Percentiles rank a stretch among this genome's conserved stretches.
Conservation (phyloP, 2,888 invertebrate genomes). For the Entomobrya proxima region DNA sequence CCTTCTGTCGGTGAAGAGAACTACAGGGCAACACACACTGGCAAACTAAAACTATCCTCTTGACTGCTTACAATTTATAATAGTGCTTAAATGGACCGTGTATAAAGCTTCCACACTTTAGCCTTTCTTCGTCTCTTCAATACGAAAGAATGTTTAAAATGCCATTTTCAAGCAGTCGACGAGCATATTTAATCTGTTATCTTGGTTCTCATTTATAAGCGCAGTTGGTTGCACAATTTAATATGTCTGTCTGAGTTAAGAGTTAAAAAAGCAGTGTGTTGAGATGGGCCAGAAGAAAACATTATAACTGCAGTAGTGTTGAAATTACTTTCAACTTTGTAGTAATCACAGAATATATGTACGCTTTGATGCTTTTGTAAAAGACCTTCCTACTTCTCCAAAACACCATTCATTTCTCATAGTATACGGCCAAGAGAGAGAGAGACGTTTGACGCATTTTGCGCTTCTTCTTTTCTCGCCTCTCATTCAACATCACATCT, state of each 20-base stretch:
- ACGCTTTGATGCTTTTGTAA: conserved; percentile 5
- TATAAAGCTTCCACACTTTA: not conserved
- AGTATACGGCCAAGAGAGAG: not conserved
- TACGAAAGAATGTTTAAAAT: conserved; percentile 16
- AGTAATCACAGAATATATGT: not conserved
- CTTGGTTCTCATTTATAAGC: not conserved
- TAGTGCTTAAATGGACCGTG: conserved; percentile 17
- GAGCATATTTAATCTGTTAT: conserved; percentile 37
- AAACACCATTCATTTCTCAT: not conserved
- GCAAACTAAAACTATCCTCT: not conserved
- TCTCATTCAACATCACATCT: conserved; percentile 35
- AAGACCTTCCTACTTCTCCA: conserved; percentile 27
- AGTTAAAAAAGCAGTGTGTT: not conserved
- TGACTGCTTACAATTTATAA: not conserved
- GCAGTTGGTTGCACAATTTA: conserved; percentile 23
- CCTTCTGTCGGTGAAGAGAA: not conserved
- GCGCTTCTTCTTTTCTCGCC: not conserved
- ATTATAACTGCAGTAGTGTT: not conserved
- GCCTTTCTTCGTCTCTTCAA: not conserved
- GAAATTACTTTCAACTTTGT: not conserved
- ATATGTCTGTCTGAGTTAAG: not conserved
- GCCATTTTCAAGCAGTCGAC: conserved; percentile 7
- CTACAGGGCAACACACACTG: not conserved
- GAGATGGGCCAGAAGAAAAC: conserved; percentile 1
- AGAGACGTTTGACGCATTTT: conserved; percentile 58